Conservation (phyloP, 2,888 invertebrate genomes). For the Folsomia manolachei region DNA sequence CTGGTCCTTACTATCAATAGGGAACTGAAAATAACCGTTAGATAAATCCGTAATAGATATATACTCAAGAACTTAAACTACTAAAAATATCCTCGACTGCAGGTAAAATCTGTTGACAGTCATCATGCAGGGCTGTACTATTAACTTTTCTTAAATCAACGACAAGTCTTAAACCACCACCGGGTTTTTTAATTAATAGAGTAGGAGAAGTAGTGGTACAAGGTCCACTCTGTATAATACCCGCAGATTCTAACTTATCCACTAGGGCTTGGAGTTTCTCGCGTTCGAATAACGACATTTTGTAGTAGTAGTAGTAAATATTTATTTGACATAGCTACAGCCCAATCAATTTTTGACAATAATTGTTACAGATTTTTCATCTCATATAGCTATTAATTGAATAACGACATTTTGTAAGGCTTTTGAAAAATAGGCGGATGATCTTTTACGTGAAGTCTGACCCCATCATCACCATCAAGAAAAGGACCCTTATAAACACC, state of each 20-base stretch:
- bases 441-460: background rate
- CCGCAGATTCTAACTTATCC: background rate
- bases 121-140: background rate
- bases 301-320: background rate
- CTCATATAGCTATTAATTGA: no score
- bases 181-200: background rate
- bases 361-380: no score
- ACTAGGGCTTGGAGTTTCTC: background rate
- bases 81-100: constrained; percentile 1
- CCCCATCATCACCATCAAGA: background rate
- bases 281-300: background rate
- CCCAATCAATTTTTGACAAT: background rate
- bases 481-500: background rate
- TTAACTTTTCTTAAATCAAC: background rate
- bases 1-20: background rate
- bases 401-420: background rate
- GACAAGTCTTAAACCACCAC: background rate
- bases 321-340: no score
- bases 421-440: background rate
- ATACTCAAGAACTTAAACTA: background rate
- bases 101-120: background rate
- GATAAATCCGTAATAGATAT: background rate
- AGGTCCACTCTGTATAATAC: background rate
- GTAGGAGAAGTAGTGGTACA: background rate
- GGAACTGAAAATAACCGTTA: background rate